phyloP scores from a whole-genome alignment of 2,113 vertebrate genomes.

The Corydoras sp. region DNA sequence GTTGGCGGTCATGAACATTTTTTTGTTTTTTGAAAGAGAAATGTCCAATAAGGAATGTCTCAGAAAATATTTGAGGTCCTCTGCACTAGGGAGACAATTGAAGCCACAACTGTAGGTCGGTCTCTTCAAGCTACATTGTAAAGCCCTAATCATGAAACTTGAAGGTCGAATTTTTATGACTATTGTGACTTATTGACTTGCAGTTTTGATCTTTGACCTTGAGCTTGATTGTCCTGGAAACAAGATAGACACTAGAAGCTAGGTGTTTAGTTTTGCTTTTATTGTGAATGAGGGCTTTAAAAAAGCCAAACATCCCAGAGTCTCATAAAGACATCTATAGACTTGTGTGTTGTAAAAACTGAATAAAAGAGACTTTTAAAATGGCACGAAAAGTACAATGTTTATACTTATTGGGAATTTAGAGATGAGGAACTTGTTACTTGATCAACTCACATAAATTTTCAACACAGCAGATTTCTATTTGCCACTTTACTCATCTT shows the following conservation, averaged over 20 bases:
- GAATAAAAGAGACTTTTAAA: conserved; percentile 17
- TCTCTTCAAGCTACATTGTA: neutral
- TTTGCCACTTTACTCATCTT: too few species aligned
- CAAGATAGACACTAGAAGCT: conserved; percentile 23
- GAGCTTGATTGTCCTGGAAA: conserved; percentile 36
- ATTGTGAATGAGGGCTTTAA: conserved; percentile 40
- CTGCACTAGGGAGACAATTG: conserved; percentile 12
- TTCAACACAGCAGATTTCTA: too few species aligned
- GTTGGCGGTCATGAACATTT: too few species aligned
- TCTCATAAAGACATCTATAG: conserved; percentile 34
- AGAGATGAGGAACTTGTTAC: conserved; percentile 12
- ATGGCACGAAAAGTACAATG: neutral
- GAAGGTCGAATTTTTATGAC: conserved; percentile 38
- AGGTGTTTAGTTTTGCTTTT: conserved; percentile 27
- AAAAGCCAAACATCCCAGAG: conserved; percentile 32
- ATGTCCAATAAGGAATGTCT: too few species aligned
- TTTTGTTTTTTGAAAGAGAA: too few species aligned
- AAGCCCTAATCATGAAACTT: conserved; percentile 26
- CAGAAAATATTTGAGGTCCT: too few species aligned
- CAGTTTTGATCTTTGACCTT: conserved; percentile 43
- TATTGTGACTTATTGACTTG: conserved; percentile 35
- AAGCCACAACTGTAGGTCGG: conserved; percentile 18
- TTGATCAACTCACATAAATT: conserved; percentile 30
- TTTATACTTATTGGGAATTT: neutral
- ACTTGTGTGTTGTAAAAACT: neutral